Evolutionary conservation across 1,140 invertebrate genomes (phyloP).

Genomic region (Tyrophagus putrescentiae): DNA sequence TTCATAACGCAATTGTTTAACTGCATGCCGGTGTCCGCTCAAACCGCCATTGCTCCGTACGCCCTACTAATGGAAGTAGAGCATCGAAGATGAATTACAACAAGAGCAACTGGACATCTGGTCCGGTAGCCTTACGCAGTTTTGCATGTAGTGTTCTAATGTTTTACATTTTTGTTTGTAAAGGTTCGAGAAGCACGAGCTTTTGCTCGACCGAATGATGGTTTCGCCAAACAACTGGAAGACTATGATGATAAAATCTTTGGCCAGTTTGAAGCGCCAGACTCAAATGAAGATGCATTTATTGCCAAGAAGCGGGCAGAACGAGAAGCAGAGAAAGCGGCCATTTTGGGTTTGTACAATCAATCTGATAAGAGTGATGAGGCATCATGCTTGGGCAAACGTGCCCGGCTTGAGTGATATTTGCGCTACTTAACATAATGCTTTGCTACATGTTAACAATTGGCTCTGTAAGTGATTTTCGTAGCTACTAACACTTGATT

Average conservation of each 20-base stretch:
- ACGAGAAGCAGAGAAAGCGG: constrained; percentile 37
- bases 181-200: constrained; percentile 48
- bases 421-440: too few species aligned
- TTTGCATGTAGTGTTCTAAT: neutral
- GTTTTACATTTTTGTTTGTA: neutral
- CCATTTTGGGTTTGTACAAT: constrained; percentile 16
- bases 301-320: constrained; percentile 36
- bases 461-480: neutral
- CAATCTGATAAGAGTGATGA: neutral
- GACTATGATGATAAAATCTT: constrained; percentile 29
- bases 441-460: too few species aligned
- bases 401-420: too few species aligned
- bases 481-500: neutral
- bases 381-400: neutral
- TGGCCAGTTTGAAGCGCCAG: constrained; percentile 16
- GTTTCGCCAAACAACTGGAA: constrained; percentile 53
- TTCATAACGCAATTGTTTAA: constrained; percentile 47
- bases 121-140: neutral
- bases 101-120: too few species aligned
- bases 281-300: constrained; percentile 23
- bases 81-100: neutral
- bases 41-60: constrained; percentile 59
- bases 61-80: constrained; percentile 56
- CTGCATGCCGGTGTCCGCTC: constrained; percentile 73
- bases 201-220: constrained; percentile 57